Evolutionary conservation across 2,888 invertebrate genomes (phyloP), one percentile per base, ranked within the genome.

Genomic region (Ramazzottius varieornatus): DNA sequence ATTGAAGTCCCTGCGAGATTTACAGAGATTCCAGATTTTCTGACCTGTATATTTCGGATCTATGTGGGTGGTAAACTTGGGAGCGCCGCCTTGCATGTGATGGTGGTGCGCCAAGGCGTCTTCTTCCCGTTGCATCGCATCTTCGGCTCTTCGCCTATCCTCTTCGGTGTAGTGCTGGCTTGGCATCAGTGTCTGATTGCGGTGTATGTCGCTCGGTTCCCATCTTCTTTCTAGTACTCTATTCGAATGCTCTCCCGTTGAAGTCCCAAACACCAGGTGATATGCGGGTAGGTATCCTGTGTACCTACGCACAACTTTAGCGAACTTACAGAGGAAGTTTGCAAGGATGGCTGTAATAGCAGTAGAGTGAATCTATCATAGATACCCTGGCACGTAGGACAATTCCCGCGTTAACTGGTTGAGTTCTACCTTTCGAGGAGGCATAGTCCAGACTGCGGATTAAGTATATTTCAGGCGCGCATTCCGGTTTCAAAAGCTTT

Each of bases 201-300:
- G 16, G 54, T 54, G 8, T 24, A 16, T 54, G 20, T 24, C 54
- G 54, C 54, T 24, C n/a, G 54, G 16, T 8, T 54, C 29, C 54
- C 54, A 54, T 54, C 4, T 24, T 54, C 54, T 8, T 4, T 8
- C 24, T 4, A 54, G 54, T 16, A 16, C 16, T 4, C 24, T 54
- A 24, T 54, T 16, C 16, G 54, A 54, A 29, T 54, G 54, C 24
- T 54, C 20, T 16, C 54, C 54, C 4, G 54, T 29, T 4, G 54
- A 54, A 4, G 24, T 29, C 4, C 54, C 54, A 29, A 29, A 24
- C 4, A 54, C 54, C 54, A 54, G 24, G 29, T 54, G 54, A 29
- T 54, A 54, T 4, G 16, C 54, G n/a, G 54, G 54, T 4, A 54
- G 54, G 54, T 54, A 54, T 24, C 54, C 54, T 54, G 54, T 54